A percentile compares a stretch with the other conserved stretches of the same genome.
phyloP scores from a whole-genome alignment of 2,113 vertebrate genomes.

The Cebus imitator region DNA sequence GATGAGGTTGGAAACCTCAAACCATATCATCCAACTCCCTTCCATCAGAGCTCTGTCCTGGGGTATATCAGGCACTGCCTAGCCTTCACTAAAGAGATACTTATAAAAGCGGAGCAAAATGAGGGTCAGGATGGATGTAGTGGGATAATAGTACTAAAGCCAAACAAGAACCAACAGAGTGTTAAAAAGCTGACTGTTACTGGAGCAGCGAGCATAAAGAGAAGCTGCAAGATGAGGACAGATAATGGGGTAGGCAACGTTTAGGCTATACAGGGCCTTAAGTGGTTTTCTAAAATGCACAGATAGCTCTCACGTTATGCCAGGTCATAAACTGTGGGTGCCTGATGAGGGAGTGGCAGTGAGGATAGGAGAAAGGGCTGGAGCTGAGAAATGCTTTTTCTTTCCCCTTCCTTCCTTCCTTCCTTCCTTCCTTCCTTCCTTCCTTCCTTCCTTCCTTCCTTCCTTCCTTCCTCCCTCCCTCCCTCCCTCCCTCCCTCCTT shows the following conservation, averaged over 20 bases:
- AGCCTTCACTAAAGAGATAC: neutral
- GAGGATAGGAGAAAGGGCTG: neutral
- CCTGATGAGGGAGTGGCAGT: neutral
- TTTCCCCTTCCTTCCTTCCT: too few relatives aligned
- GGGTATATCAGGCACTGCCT: neutral
- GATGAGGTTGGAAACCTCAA: neutral
- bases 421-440: too few relatives aligned
- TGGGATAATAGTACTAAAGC: neutral
- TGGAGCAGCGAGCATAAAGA: neutral
- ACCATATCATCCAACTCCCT: neutral
- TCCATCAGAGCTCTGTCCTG: neutral
- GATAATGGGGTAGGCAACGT: too few relatives aligned
- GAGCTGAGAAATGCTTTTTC: neutral
- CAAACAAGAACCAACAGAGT: neutral
- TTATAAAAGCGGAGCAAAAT: neutral
- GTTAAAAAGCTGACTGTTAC: neutral
- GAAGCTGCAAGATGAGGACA: neutral
- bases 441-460: too few relatives aligned
- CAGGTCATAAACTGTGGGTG: neutral
- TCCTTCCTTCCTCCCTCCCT: accelerated
- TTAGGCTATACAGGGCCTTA: neutral
- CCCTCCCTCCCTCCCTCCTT: too few relatives aligned
- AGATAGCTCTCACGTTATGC: neutral
- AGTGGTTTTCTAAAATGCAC: neutral
- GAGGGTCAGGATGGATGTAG: neutral